Conservation (phyloP, 2,797 vertebrate genomes). For the Chloroceryle inda region DNA sequence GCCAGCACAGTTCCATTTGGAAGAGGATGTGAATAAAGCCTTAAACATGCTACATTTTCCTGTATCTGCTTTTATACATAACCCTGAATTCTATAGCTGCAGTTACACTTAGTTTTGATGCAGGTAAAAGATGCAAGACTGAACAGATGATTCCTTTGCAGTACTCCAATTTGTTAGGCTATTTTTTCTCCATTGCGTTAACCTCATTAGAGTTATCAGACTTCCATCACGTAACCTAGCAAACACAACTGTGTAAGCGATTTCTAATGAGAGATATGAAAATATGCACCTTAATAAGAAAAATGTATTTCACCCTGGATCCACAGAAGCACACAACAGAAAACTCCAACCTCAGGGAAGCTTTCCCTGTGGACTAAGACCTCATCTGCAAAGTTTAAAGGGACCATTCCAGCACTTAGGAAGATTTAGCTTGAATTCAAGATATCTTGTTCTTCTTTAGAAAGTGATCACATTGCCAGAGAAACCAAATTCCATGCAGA, state of each 20-base stretch:
- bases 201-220: neutral
- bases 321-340: neutral
- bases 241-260: neutral
- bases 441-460: neutral
- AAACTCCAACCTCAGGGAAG: neutral
- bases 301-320: neutral
- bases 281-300: neutral
- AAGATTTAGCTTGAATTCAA: neutral
- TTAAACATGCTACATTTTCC: neutral
- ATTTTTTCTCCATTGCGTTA: neutral
- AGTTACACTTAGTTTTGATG: neutral
- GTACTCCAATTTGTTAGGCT: neutral
- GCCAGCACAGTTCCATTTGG: neutral
- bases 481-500: neutral
- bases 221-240: neutral
- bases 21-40: neutral
- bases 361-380: neutral
- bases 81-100: neutral
- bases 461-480: neutral
- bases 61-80: neutral
- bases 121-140: neutral
- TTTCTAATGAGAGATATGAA: neutral
- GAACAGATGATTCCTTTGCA: neutral
- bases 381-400: neutral
- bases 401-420: neutral